phyloP scores from a whole-genome alignment of 2,888 invertebrate genomes.

The Oligia fasciuncula region DNA sequence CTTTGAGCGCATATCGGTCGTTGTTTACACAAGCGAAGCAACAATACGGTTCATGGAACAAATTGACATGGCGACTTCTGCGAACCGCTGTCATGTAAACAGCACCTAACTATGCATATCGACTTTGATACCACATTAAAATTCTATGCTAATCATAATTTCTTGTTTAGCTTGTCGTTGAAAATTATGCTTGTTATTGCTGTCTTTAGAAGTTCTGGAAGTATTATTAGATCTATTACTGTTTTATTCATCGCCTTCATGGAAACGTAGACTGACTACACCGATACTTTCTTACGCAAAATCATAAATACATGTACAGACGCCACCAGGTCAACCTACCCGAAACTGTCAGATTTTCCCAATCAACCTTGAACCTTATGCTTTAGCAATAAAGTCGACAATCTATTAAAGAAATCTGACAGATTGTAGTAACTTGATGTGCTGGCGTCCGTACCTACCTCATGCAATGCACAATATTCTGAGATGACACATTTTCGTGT shows the following conservation, averaged over 20 bases:
- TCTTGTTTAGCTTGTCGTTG: constrained; percentile 17
- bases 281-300: background rate
- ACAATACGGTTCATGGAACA: constrained; percentile 69
- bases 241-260: constrained; percentile 5
- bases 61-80: constrained; percentile 67
- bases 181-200: constrained; percentile 28
- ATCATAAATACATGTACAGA: background rate
- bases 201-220: background rate
- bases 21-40: constrained; percentile 68
- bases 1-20: constrained; percentile 61
- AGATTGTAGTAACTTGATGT: no score
- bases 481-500: background rate
- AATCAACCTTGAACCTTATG: no score
- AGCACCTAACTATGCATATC: constrained; percentile 43
- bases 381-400: no score
- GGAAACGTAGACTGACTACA: background rate
- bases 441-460: no score
- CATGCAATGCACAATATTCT: background rate
- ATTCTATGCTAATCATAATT: constrained; percentile 38
- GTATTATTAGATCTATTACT: constrained; percentile 16
- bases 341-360: no score
- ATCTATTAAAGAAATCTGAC: no score
- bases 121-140: constrained; percentile 21
- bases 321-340: no score
- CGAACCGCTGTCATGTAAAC: constrained; percentile 60